A percentile compares a stretch with the other conserved stretches of the same genome.
These are phyloP conservation scores for Spea bombifrons DNA, from an alignment of 2,113 vertebrate genomes.

Conservation along the genomic window DNA sequence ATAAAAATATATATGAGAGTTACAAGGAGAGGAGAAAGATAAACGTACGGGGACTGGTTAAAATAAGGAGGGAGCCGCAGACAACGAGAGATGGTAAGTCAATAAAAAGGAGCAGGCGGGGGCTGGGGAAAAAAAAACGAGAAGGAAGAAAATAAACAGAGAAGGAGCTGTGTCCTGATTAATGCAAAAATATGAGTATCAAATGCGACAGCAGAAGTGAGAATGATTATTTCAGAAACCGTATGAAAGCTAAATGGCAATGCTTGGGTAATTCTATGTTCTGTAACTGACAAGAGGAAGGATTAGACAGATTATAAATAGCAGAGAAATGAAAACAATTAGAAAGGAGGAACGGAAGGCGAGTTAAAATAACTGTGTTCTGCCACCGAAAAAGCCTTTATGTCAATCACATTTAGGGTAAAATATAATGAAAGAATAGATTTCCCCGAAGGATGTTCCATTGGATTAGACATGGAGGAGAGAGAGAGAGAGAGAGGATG, in stretches of 20 bases:
- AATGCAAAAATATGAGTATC: slow-evolving; percentile 48
- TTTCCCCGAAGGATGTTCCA: slow-evolving; percentile 47
- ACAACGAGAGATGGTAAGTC: neutral
- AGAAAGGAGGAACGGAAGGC: slow-evolving; percentile 27
- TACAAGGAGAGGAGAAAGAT: neutral
- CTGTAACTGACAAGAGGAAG: slow-evolving; percentile 46
- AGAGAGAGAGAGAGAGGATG: neutral
- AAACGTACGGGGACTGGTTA: neutral
- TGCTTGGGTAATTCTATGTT: slow-evolving; percentile 38
- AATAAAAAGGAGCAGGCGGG: slow-evolving; percentile 41
- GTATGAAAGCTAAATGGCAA: slow-evolving; percentile 45
- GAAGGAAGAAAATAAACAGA: slow-evolving; percentile 6
- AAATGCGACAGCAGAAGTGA: slow-evolving; percentile 36
- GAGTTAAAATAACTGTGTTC: slow-evolving; percentile 43
- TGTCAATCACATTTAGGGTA: slow-evolving; percentile 47
- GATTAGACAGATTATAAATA: slow-evolving; percentile 49
- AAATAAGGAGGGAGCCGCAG: neutral
- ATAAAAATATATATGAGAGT: neutral
- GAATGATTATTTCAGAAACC: slow-evolving; percentile 38
- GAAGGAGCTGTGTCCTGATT: slow-evolving; percentile 15
- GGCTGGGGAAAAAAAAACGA: neutral
- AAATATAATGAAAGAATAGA: slow-evolving; percentile 49
- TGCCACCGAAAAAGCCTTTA: slow-evolving; percentile 42
- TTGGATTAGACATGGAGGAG: slow-evolving; percentile 43
- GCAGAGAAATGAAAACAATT: slow-evolving; percentile 49